These are phyloP conservation scores for Automeris io DNA, from an alignment of 2,888 invertebrate genomes.

Conservation along the genomic window DNA sequence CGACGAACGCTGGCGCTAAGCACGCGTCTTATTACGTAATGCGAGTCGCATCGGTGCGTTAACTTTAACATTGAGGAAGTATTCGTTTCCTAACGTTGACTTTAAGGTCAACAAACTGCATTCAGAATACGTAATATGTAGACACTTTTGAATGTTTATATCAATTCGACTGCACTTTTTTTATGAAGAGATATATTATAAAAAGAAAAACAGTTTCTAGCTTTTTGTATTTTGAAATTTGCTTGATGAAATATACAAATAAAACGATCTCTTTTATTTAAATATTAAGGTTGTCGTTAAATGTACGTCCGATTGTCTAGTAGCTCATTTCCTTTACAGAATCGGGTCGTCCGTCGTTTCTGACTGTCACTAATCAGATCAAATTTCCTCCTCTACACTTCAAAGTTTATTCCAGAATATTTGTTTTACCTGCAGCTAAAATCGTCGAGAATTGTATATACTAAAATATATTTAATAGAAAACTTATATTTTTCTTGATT, in stretches of 20 bases:
- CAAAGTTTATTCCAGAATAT: not conserved
- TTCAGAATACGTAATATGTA: not conserved
- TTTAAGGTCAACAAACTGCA: slow-evolving; percentile 13
- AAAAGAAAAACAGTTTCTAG: too few species aligned
- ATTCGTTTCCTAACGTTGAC: slow-evolving; percentile 17
- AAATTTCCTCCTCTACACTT: slow-evolving; percentile 14
- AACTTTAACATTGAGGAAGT: slow-evolving; percentile 21
- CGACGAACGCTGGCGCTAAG: slow-evolving; percentile 22
- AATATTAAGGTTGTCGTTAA: not conserved
- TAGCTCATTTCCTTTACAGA: slow-evolving; percentile 27
- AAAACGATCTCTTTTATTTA: slow-evolving; percentile 1
- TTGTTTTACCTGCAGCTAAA: too few species aligned
- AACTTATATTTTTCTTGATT: too few species aligned
- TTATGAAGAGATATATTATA: too few species aligned
- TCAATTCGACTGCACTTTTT: too few species aligned
- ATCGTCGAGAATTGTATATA: too few species aligned
- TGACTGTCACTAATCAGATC: slow-evolving; percentile 21
- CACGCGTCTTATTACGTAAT: slow-evolving; percentile 26
- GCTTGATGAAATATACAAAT: not conserved
- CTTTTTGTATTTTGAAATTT: too few species aligned
- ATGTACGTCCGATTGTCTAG: slow-evolving; percentile 13
- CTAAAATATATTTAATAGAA: too few species aligned
- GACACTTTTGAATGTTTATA: too few species aligned
- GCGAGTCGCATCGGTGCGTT: slow-evolving; percentile 20
- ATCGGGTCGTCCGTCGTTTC: slow-evolving; percentile 14